phyloP scores from a whole-genome alignment of 2,797 vertebrate genomes.

The Meda fulgida region DNA sequence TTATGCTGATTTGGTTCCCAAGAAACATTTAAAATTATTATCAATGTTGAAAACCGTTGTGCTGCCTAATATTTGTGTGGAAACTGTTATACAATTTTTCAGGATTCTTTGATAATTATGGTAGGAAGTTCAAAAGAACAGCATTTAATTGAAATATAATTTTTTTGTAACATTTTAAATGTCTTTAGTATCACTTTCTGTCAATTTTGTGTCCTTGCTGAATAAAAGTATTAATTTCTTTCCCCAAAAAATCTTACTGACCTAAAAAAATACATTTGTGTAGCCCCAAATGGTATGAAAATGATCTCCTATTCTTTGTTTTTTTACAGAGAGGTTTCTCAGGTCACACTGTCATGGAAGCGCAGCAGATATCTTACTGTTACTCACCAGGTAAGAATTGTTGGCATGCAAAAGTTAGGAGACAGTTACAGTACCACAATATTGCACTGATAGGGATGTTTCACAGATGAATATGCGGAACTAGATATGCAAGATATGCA shows the following conservation, averaged over 20 bases:
- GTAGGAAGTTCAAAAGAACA: neutral
- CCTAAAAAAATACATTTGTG: neutral
- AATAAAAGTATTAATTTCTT: neutral
- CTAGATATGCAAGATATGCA: conserved; percentile 31
- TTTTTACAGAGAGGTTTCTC: conserved; percentile 70
- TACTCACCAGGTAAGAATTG: conserved; percentile 80
- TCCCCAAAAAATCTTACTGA: neutral
- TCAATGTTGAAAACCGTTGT: neutral
- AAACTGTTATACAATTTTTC: neutral
- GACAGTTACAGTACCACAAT: conserved; percentile 31
- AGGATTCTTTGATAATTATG: neutral
- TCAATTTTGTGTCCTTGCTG: neutral
- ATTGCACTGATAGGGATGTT: conserved; percentile 26
- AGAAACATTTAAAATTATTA: neutral
- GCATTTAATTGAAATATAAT: neutral
- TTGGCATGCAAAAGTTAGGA: conserved; percentile 59
- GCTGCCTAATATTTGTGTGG: neutral
- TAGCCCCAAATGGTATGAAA: conserved; percentile 5
- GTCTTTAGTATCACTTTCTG: neutral
- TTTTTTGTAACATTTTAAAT: neutral
- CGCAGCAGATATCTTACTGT: conserved; percentile 67
- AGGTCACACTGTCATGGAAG: conserved; percentile 61
- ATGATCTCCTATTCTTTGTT: conserved; percentile 64
- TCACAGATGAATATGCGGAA: conserved; percentile 30
- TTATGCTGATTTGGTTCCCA: neutral